Evolutionary conservation across 2,113 vertebrate genomes (phyloP), one percentile per base, ranked within the genome.

Genomic region (Gavia stellata): DNA sequence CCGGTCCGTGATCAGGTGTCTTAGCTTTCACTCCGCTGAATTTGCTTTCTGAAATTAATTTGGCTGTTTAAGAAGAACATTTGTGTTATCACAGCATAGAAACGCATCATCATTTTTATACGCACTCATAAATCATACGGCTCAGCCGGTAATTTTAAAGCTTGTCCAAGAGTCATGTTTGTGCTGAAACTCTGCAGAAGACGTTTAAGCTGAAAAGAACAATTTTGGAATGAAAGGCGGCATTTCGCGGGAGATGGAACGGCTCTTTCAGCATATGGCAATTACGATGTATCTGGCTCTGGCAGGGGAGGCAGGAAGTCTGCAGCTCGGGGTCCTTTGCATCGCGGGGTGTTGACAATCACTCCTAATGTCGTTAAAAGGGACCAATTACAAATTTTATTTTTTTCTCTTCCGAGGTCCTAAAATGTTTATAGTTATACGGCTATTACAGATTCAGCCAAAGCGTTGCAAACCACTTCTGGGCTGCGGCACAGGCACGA

Each of bases 71-170:
- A 40, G 45, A 24, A 84, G 40, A 29, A 33, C 33, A 8, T 17
- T 56, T 50, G 55, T 81, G 53, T 73, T 61, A 28, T 23, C 8
- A 2, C 2, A 38, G 62, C 74, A 2, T 23, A 45, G 42, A 75
- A 63, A 50, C 10, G n/a, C 15, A 17, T 31, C 67, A 13, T 26
- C 12, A 0, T 40, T 84, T 72, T 67, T 17, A 17, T 20, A n/a
- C 0, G 3, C 1, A 0, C 45, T 67, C n/a, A 33, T 49, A 68
- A 75, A 55, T 62, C 47, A 16, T 10, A 8, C 1, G 26, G 7
- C 52, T 79, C 10, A 10, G 38, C 12, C 7, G 3, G 45, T 24
- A 12, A 52, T 47, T 65, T 16, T 26, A 40, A 38, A 61, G 83
- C 70, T 68, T 34, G 36, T 77, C 79, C 78, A 40, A 45, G 72